phyloP scores from a whole-genome alignment of 2,888 invertebrate genomes.

The Capitulum mitella region DNA sequence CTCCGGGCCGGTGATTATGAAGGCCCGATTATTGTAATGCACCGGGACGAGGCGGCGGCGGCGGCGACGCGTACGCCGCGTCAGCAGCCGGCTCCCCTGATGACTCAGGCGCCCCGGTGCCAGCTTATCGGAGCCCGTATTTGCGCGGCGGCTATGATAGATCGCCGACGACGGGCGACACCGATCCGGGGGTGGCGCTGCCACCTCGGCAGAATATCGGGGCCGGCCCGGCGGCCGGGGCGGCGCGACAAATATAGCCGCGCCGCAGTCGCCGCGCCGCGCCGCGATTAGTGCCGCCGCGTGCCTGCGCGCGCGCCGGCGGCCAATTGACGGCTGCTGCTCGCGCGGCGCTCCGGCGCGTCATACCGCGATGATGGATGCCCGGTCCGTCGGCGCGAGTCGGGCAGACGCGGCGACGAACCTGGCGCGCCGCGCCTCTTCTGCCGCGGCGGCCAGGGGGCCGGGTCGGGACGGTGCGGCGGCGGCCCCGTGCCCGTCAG shows the following conservation, averaged over 20 bases:
- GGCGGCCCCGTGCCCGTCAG: too few relatives aligned
- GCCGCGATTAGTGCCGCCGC: background rate
- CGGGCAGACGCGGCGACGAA: too few relatives aligned
- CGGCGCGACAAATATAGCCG: slow-evolving; percentile 14
- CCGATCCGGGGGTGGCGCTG: background rate
- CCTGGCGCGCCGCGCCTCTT: too few relatives aligned
- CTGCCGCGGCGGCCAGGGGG: too few relatives aligned
- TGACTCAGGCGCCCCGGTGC: background rate
- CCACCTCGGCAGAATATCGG: background rate
- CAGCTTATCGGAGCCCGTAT: background rate
- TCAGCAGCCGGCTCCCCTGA: background rate
- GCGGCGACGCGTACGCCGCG: background rate
- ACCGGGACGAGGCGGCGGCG: background rate
- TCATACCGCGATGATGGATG: too few relatives aligned
- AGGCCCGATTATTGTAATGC: slow-evolving; percentile 7
- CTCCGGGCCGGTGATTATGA: background rate
- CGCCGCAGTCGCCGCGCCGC: background rate
- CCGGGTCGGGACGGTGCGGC: too few relatives aligned
- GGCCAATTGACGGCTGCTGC: too few relatives aligned
- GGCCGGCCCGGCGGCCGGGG: too few relatives aligned
- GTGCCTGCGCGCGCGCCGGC: background rate
- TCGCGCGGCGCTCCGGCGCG: too few relatives aligned
- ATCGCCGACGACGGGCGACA: background rate
- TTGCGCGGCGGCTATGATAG: background rate
- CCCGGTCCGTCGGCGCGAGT: too few relatives aligned